Evolutionary conservation across 2,797 vertebrate species (phyloP).

Genomic region (Acridotheres tristis): DNA sequence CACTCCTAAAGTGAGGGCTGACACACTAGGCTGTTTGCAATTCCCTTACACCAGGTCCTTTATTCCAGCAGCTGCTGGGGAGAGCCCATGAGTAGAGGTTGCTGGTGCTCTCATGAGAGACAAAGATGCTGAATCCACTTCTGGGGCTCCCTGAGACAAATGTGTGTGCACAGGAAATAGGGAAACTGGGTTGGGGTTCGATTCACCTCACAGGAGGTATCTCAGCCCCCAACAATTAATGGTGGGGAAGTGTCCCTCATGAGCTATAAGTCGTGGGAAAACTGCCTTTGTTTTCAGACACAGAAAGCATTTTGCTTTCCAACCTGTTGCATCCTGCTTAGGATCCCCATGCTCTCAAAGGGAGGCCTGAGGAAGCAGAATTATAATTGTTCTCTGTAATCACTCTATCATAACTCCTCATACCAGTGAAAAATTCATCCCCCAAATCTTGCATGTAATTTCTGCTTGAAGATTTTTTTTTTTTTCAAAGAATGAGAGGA

Average conservation of each 20-base stretch:
- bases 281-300: not conserved
- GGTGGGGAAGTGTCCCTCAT: not conserved
- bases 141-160: not conserved
- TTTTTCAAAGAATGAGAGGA: not conserved
- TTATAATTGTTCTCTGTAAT: not conserved
- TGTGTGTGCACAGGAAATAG: fast-evolving
- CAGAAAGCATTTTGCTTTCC: not conserved
- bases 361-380: not conserved
- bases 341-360: fast-evolving
- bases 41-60: not conserved
- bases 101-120: not conserved
- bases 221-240: not conserved
- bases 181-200: not conserved
- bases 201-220: not conserved
- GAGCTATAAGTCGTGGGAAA: not conserved
- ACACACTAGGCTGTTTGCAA: fast-evolving
- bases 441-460: not conserved
- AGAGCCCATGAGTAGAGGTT: fast-evolving
- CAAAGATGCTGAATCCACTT: not conserved
- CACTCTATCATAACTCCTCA: not conserved
- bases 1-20: not conserved
- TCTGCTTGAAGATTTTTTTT: not conserved
- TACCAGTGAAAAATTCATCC: not conserved
- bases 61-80: not conserved
- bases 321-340: not conserved